Evolutionary conservation across 2,888 invertebrate species (phyloP), one percentile per base, ranked within the genome.

Genomic region (Formica aserva): DNA sequence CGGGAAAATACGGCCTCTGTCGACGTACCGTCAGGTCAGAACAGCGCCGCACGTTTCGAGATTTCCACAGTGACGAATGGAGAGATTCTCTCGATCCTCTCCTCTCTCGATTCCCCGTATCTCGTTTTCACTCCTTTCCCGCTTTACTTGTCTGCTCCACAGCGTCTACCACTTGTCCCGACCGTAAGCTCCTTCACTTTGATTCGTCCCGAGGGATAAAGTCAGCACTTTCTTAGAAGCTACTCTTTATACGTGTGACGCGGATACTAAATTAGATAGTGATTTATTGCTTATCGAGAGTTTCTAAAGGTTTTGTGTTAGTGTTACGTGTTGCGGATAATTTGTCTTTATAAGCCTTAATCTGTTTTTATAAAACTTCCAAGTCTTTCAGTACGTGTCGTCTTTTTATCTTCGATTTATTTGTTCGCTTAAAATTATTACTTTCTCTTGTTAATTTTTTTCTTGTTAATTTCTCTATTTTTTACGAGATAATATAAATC

Each of bases 61-160:
- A 88, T 88, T 88, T 88, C 55, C 85, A 87, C 86, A 41, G 80
- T 83, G 85, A 88, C 84, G 83, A 88, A 78, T 81, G n/a, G 48
- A 65, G 45, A 57, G 35, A 32, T 32, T 22, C 13, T 15, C 45
- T 55, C 41, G 76, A 66, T 18, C 18, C 15, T 38, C 38, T 38
- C 22, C 41, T 69, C 45, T 18, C 45, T 45, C 45, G 45, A n/a
- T 29, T 26, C 22, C 35, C n/a, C 60, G 38, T 63, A 77, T 77
- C 66, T 76, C 83, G 32, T 76, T 75, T 76, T 77, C 67, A 80
- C 48, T 80, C 78, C 72, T 80, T 72, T 71, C 41, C 60, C 45
- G 60, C 60, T 52, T 69, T 78, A 18, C 45, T 60, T 38, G 45
- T 71, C 69, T 18, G 48, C 45, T 48, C 18, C 45, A 57, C 15